Conservation (phyloP, 1,140 invertebrate genomes). For the Penaeus indicus region DNA sequence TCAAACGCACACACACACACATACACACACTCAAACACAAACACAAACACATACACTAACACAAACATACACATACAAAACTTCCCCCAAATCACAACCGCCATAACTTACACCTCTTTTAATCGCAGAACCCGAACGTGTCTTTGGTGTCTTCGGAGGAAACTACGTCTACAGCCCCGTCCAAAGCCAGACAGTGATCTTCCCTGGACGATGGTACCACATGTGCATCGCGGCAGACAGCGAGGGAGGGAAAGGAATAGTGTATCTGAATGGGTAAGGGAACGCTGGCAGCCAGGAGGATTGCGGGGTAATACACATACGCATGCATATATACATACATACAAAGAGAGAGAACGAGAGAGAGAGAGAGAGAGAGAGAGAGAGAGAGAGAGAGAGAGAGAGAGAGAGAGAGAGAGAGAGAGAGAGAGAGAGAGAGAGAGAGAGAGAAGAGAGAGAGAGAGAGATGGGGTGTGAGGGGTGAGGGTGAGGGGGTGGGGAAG, state of each 20-base stretch:
- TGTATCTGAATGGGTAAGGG: slow-evolving; percentile 44
- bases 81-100: too few species aligned
- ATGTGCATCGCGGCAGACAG: slow-evolving; percentile 18
- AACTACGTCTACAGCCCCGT: slow-evolving; percentile 1
- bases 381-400: neutral
- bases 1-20: too few species aligned
- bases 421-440: too few species aligned
- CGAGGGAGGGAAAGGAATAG: neutral
- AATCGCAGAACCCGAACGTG: neutral
- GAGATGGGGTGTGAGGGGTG: too few species aligned
- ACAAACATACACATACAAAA: too few species aligned
- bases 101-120: too few species aligned
- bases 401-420: too few species aligned
- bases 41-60: too few species aligned
- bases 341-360: too few species aligned
- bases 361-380: neutral
- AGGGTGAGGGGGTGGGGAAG: neutral
- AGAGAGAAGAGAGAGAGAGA: too few species aligned
- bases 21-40: too few species aligned
- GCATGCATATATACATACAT: neutral
- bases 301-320: neutral
- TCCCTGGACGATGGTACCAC: slow-evolving; percentile 43
- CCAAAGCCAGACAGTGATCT: neutral
- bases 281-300: too few species aligned
- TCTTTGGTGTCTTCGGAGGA: slow-evolving; percentile 21